Conservation (phyloP, 2,797 vertebrate genomes). For the Gorsachius magnificus region DNA sequence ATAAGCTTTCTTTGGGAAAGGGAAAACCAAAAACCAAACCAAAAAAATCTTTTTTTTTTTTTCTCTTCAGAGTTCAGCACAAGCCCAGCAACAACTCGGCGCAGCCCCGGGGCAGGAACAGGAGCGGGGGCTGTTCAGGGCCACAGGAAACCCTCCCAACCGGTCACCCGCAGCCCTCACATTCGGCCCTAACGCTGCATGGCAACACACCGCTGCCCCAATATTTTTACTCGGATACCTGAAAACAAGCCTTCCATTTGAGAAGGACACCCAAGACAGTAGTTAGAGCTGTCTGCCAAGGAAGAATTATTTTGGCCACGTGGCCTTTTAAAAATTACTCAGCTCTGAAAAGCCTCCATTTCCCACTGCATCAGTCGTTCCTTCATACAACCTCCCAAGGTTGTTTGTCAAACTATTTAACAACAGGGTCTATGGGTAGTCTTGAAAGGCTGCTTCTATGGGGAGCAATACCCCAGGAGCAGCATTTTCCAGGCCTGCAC, state of each 20-base stretch:
- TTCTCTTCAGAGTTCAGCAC: background rate
- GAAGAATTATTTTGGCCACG: background rate
- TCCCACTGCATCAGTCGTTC: background rate
- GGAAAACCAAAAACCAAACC: background rate
- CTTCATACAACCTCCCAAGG: background rate
- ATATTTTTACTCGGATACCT: background rate
- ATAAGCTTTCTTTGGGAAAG: background rate
- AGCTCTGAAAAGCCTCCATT: background rate
- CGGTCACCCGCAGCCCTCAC: rapidly evolving
- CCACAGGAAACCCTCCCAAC: background rate
- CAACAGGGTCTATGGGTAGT: rapidly evolving
- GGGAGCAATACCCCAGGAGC: rapidly evolving
- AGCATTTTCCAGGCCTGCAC: background rate
- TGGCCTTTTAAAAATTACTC: background rate
- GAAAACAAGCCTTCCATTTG: background rate
- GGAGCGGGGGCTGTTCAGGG: background rate
- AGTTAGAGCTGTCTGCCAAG: background rate
- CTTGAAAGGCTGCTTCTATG: background rate
- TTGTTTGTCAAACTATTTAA: background rate
- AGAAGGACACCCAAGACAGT: background rate
- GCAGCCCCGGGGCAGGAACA: rapidly evolving
- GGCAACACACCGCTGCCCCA: background rate
- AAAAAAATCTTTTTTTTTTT: background rate
- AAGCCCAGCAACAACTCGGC: background rate
- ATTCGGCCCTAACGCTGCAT: rapidly evolving